These are phyloP conservation scores for Takifugu rubripes DNA, from an alignment of 2,797 vertebrate species.

Conservation along the genomic window DNA sequence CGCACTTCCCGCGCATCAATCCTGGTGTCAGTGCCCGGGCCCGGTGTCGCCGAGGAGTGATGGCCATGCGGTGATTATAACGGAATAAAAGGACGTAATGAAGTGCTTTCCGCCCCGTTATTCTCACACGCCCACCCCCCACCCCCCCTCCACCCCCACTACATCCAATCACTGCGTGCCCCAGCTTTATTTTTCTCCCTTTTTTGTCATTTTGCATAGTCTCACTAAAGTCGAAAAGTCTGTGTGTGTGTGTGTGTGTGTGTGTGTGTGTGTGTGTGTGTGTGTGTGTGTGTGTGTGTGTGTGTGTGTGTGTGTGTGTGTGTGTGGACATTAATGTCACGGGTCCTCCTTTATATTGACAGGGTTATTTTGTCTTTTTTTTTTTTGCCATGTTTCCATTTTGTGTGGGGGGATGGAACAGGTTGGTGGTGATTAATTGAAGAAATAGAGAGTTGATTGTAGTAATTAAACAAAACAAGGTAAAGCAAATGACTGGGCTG, in stretches of 20 bases:
- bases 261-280: constrained; percentile 9
- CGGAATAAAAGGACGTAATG: constrained; percentile 75
- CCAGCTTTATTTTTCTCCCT: constrained; percentile 1
- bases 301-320: constrained; percentile 9
- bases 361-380: no score
- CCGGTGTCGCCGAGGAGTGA: constrained; percentile 65
- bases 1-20: constrained; percentile 70
- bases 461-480: constrained; percentile 99
- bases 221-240: constrained; percentile 83
- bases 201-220: constrained; percentile 58
- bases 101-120: constrained; percentile 75
- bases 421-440: constrained; percentile 99
- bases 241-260: constrained; percentile 8
- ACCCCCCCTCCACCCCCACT: constrained; percentile 64
- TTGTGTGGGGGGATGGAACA: constrained; percentile 72
- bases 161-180: constrained; percentile 24
- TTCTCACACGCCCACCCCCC: constrained; percentile 70
- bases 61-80: constrained; percentile 72
- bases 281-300: constrained; percentile 14
- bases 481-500: constrained; percentile 92
- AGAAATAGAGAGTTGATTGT: constrained; percentile 99
- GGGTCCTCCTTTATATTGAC: no score
- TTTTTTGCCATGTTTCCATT: no score
- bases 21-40: constrained; percentile 64
- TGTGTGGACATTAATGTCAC: not conserved